Evolutionary conservation across 2,888 invertebrate species (phyloP).

Genomic region (Ophraella communa): DNA sequence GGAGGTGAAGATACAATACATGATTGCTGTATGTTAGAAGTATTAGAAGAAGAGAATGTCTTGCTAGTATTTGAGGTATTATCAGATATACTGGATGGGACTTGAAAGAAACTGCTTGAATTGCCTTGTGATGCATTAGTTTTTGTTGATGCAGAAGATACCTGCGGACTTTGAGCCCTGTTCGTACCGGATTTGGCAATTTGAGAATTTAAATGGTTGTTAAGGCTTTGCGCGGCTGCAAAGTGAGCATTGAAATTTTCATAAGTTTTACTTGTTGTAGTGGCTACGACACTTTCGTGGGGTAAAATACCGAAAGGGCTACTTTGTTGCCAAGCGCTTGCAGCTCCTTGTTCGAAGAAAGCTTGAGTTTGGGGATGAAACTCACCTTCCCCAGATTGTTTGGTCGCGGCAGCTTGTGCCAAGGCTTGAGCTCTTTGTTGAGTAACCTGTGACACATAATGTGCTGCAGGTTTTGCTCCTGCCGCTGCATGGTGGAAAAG

Average conservation of each 20-base stretch:
- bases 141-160: slow-evolving; percentile 45
- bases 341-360: slow-evolving; percentile 73
- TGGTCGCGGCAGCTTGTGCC: slow-evolving; percentile 51
- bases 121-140: slow-evolving; percentile 55
- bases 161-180: slow-evolving; percentile 63
- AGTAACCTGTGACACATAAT: slow-evolving; percentile 61
- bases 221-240: slow-evolving; percentile 67
- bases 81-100: slow-evolving; percentile 66
- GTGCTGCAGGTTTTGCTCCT: slow-evolving; percentile 61
- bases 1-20: slow-evolving; percentile 77
- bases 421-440: slow-evolving; percentile 73
- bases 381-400: slow-evolving; percentile 53
- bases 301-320: slow-evolving; percentile 81
- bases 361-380: slow-evolving; percentile 66
- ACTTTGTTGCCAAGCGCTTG: slow-evolving; percentile 77
- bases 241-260: slow-evolving; percentile 77
- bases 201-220: slow-evolving; percentile 72
- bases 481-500: slow-evolving; percentile 81
- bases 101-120: slow-evolving; percentile 68
- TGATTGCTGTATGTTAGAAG: slow-evolving; percentile 70
- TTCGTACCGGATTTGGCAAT: slow-evolving; percentile 64
- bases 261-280: slow-evolving; percentile 65
- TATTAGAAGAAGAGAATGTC: slow-evolving; percentile 55
- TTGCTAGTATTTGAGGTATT: slow-evolving; percentile 50
- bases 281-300: slow-evolving; percentile 75